Evolutionary conservation across 1,140 invertebrate species (phyloP).

Genomic region (Aethina tumida): DNA sequence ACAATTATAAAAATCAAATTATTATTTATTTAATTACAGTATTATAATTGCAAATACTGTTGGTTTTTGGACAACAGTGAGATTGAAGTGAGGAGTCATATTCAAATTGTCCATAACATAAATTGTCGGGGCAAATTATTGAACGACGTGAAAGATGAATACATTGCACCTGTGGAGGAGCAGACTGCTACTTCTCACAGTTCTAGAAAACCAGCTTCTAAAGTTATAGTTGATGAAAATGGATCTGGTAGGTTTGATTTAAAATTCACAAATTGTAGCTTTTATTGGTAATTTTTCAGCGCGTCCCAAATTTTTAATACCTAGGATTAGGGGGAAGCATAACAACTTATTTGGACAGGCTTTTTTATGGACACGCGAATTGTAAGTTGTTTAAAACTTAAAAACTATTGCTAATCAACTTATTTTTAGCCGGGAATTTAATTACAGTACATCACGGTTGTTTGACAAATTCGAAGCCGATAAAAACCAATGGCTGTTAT

Average conservation of each 20-base stretch:
- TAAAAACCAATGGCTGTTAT: conserved; percentile 16
- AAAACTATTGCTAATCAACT: background rate
- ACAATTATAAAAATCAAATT: background rate
- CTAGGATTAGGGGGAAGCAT: background rate
- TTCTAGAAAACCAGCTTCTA: background rate
- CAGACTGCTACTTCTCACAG: background rate
- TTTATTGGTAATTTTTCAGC: conserved; percentile 11
- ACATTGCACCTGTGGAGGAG: background rate
- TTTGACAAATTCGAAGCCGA: conserved; percentile 31
- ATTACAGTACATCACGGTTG: conserved; percentile 33
- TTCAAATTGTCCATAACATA: background rate
- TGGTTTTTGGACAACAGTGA: conserved; percentile 10
- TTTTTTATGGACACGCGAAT: conserved; percentile 35
- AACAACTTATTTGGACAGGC: conserved; percentile 15
- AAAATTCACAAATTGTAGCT: background rate
- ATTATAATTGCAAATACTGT: conserved; percentile 18
- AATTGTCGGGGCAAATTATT: background rate
- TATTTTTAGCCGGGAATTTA: conserved; percentile 21
- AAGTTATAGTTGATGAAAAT: conserved; percentile 3
- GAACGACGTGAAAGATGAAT: background rate
- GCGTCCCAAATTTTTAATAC: conserved; percentile 10
- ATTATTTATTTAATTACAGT: conserved; percentile 11
- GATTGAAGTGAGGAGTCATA: too few species aligned
- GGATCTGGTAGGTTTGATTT: conserved; percentile 1
- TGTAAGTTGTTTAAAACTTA: conserved; percentile 28